Evolutionary conservation across 2,888 invertebrate species (phyloP).

Genomic region (Vanessa cardui): DNA sequence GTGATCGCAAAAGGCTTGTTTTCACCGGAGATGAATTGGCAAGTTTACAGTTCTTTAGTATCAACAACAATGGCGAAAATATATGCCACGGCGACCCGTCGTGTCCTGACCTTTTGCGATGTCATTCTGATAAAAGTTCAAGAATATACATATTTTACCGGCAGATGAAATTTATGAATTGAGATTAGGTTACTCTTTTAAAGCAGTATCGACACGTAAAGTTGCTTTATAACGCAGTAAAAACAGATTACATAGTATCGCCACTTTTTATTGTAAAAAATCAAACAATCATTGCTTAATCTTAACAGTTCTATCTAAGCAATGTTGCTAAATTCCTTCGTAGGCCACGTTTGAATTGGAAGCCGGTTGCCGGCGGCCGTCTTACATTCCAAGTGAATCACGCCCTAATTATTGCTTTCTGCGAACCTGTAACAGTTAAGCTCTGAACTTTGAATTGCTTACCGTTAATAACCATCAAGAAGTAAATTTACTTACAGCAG

Average conservation of each 20-base stretch:
- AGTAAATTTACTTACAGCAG: slow-evolving; percentile 49
- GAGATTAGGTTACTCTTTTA: neutral
- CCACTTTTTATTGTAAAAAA: neutral
- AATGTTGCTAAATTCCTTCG: slow-evolving; percentile 40
- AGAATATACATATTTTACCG: slow-evolving; percentile 17
- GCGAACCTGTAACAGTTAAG: slow-evolving; percentile 54
- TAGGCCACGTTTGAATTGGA: slow-evolving; percentile 43
- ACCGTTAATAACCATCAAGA: slow-evolving; percentile 67
- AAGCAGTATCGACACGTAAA: neutral
- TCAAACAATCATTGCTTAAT: slow-evolving; percentile 25
- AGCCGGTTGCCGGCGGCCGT: slow-evolving; percentile 32
- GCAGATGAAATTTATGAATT: slow-evolving; percentile 22
- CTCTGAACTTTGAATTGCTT: slow-evolving; percentile 53
- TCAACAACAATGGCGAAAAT: slow-evolving; percentile 51
- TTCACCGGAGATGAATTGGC: slow-evolving; percentile 68
- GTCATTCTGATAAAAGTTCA: slow-evolving; percentile 39
- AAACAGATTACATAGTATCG: too few species aligned
- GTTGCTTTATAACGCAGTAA: too few species aligned
- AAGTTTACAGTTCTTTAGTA: slow-evolving; percentile 45
- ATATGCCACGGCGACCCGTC: slow-evolving; percentile 50
- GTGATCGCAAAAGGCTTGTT: slow-evolving; percentile 58
- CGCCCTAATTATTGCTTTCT: slow-evolving; percentile 56
- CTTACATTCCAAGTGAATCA: slow-evolving; percentile 59
- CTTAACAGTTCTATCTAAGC: slow-evolving; percentile 38
- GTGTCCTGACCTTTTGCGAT: slow-evolving; percentile 50